A percentile compares a stretch with the other conserved stretches of the same genome.
Conservation (phyloP, 2,113 vertebrate genomes). For the Pollimyrus isidori region DNA sequence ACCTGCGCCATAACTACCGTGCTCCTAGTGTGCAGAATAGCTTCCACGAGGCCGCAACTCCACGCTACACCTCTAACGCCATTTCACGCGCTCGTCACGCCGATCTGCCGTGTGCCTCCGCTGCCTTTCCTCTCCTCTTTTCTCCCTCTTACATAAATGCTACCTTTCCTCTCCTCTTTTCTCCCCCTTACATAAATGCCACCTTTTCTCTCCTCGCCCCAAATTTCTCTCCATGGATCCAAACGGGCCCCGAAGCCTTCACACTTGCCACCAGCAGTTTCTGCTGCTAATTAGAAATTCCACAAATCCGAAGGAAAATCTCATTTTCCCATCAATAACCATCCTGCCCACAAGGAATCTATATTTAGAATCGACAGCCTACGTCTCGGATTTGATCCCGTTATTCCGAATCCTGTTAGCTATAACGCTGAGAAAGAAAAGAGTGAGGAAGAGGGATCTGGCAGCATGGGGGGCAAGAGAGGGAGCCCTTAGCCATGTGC, state of each 20-base stretch:
- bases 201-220: not conserved
- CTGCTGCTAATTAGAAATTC: conserved; percentile 22
- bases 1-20: not conserved
- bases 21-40: not conserved
- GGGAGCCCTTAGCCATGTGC: not conserved
- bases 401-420: conserved; percentile 33
- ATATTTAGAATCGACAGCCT: conserved; percentile 38
- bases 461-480: not conserved
- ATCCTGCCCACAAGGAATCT: conserved; percentile 27
- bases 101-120: not conserved
- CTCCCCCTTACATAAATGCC: not conserved
- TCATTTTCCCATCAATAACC: conserved; percentile 31
- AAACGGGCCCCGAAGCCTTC: conserved; percentile 2
- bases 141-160: not conserved
- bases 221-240: not conserved
- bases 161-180: not conserved
- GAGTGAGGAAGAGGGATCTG: not conserved
- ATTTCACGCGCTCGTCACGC: not conserved
- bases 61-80: not conserved
- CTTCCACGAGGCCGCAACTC: not conserved
- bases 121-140: not conserved
- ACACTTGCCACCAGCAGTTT: not conserved
- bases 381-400: conserved; percentile 39
- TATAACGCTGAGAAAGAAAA: conserved; percentile 23
- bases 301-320: conserved; percentile 27